Percentiles rank a stretch among this genome's conserved stretches.
Evolutionary conservation across 2,888 invertebrate genomes (phyloP).

Genomic region (Chrysomela aeneicollis): DNA sequence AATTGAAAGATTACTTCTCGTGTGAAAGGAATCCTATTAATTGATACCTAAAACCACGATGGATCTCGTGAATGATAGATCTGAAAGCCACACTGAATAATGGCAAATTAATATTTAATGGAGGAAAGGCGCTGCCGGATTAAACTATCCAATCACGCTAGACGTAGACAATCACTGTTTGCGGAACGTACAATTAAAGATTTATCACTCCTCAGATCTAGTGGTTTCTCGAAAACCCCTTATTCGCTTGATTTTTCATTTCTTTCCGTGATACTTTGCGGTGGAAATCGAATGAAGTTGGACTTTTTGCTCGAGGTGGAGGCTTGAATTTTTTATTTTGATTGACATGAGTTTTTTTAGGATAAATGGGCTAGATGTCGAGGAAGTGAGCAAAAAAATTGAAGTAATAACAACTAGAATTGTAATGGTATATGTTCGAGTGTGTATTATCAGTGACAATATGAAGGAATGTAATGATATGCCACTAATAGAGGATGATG

Average conservation of each 20-base stretch:
- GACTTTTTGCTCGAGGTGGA: not conserved
- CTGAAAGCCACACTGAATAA: constrained; percentile 21
- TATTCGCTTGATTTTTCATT: constrained; percentile 28
- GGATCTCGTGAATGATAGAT: constrained; percentile 11
- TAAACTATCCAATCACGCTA: constrained; percentile 54
- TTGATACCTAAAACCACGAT: not conserved
- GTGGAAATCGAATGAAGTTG: not conserved
- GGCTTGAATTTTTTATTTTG: not conserved
- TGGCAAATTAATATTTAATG: constrained; percentile 50
- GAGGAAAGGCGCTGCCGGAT: constrained; percentile 48
- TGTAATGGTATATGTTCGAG: not conserved
- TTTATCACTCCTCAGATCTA: constrained; percentile 37
- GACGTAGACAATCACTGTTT: constrained; percentile 39
- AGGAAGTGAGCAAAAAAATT: not conserved
- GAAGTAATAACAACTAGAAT: not conserved
- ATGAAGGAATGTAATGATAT: no score
- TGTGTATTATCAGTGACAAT: not conserved
- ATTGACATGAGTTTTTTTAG: not conserved
- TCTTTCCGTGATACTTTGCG: constrained; percentile 1
- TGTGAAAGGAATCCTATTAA: not conserved
- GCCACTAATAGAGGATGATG: no score
- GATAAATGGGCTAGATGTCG: not conserved
- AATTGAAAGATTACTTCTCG: not conserved
- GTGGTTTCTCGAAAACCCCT: constrained; percentile 29
- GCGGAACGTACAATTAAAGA: constrained; percentile 40